A percentile compares a stretch with the other conserved stretches of the same genome.
These are phyloP conservation scores for Eidolon helvum DNA, from an alignment of 2,113 vertebrate species.

Conservation along the genomic window DNA sequence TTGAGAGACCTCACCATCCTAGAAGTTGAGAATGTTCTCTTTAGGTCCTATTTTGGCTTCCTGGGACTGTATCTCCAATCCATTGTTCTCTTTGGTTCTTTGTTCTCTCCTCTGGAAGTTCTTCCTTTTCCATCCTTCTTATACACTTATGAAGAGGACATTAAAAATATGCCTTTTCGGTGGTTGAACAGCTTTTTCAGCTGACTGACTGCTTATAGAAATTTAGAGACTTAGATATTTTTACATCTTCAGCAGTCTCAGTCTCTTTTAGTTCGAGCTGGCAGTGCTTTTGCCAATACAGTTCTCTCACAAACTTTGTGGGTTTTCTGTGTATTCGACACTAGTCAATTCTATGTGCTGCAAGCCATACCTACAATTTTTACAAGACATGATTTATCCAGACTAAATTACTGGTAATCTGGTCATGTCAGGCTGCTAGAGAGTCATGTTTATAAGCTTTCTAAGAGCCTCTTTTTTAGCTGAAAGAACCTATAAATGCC, in stretches of 20 bases:
- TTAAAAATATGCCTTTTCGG: background rate
- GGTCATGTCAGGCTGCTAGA: background rate
- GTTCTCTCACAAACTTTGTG: background rate
- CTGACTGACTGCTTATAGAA: background rate
- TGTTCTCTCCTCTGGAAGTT: background rate
- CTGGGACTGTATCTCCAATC: background rate
- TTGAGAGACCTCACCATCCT: background rate
- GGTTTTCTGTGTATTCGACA: background rate
- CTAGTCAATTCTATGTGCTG: background rate
- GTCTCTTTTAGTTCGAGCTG: background rate
- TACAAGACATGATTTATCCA: background rate
- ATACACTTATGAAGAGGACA: background rate
- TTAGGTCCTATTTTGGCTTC: background rate
- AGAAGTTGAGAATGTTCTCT: background rate
- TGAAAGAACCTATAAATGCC: background rate
- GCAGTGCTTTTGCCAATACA: background rate
- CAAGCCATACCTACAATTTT: background rate
- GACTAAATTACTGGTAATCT: background rate
- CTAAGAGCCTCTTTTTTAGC: background rate
- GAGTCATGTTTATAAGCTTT: background rate
- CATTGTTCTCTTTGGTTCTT: background rate
- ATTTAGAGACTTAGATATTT: background rate
- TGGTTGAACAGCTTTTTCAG: background rate
- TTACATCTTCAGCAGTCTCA: background rate
- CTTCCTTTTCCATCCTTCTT: background rate